Evolutionary conservation across 2,888 invertebrate genomes (phyloP), one percentile per base, ranked within the genome.

Genomic region (Campoletis raptor): DNA sequence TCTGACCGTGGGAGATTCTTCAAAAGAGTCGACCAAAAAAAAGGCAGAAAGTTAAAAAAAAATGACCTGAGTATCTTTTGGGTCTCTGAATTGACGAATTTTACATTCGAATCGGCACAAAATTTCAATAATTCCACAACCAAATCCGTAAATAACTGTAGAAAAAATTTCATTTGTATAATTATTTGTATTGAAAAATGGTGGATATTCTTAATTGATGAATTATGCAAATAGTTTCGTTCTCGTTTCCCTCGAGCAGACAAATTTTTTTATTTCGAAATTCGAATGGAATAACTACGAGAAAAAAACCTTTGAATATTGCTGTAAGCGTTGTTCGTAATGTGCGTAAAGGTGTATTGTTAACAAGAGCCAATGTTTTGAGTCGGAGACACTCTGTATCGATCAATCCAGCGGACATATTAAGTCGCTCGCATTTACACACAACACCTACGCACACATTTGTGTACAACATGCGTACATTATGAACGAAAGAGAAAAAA

Each of bases 381-480:
- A 57, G 24, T 30, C 57, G 45, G 64, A n/a, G 37, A 48, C 36
- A 45, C 54, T 66, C 54, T 1, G 45, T 82, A 86, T 86, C 86
- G 86, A 86, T 86, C 81, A 84, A 81, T 86, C 54, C 81, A 69
- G n/a, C 79, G 54, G 69, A 69, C 76, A 80, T 57, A 70, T 48
- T 30, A 21, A 12, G 21, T 67, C 67, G 48, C 48, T 48, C 48
- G 30, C 18, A 70, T n/a, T 30, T 6, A 18, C 24, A 18, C 9
- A 24, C 24, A 42, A 18, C 48, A 24, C n/a, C 10, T 30, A 18
- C 30, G 30, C 15, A 15, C 21, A 30, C 24, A 70, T 45, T 70
- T 21, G 18, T 52, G 2, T n/a, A 18, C 9, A 48, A 24, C 18
- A n/a, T 76, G 21, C 40, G 37, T 21, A 18, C 54, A 42, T n/a